These are phyloP conservation scores for Nibea albiflora DNA, from an alignment of 2,113 vertebrate genomes.

Conservation along the genomic window DNA sequence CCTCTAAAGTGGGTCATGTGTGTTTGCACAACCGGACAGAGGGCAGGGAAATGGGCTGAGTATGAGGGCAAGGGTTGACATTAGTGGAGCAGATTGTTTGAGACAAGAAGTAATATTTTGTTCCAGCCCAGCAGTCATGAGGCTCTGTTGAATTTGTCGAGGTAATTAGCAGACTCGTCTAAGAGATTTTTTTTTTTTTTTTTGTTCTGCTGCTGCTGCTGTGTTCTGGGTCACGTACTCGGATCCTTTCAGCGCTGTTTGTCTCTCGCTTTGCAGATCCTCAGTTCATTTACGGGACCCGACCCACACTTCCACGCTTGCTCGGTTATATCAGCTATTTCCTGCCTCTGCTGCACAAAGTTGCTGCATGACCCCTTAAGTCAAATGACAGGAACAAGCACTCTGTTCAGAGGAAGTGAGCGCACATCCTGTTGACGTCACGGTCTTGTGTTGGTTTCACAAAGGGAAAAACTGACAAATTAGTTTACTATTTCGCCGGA, in stretches of 20 bases:
- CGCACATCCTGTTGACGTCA: conserved; percentile 73
- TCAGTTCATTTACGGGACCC: background rate
- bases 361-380: conserved; percentile 35
- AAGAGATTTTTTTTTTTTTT: conserved; percentile 25
- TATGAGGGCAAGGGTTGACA: conserved; percentile 44
- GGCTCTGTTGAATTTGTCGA: conserved; percentile 54
- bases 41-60: conserved; percentile 54
- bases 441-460: conserved; percentile 23
- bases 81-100: conserved; percentile 58
- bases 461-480: conserved; percentile 30
- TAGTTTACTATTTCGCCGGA: conserved; percentile 17
- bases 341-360: conserved; percentile 21
- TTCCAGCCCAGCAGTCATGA: conserved; percentile 52
- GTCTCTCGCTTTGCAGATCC: conserved; percentile 12
- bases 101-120: conserved; percentile 56
- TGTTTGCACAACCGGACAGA: conserved; percentile 59
- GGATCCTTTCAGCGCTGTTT: conserved; percentile 13
- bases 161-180: conserved; percentile 46
- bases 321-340: conserved; percentile 13
- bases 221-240: conserved; percentile 23
- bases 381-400: conserved; percentile 66
- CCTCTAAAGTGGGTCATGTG: conserved; percentile 71
- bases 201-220: background rate
- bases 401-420: conserved; percentile 62
- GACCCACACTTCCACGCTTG: background rate